A percentile compares a stretch with the other conserved stretches of the same genome.
phyloP scores from a whole-genome alignment of 2,113 vertebrate genomes.

The Prionailurus viverrinus region DNA sequence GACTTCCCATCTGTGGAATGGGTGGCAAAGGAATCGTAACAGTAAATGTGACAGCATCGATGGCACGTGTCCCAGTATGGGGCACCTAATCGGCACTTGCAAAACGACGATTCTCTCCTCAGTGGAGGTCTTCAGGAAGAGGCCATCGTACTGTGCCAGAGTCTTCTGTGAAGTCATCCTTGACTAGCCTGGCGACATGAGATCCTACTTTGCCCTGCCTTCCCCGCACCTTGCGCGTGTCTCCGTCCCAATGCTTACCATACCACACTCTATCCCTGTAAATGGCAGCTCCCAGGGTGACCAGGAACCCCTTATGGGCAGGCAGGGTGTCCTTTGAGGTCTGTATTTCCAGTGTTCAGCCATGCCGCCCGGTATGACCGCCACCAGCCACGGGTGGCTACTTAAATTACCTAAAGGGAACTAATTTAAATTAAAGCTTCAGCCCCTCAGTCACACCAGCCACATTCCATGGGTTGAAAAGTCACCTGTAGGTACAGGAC shows the following conservation, averaged over 20 bases:
- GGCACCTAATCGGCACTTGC: background rate
- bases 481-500: background rate
- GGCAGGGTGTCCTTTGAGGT: rapidly evolving
- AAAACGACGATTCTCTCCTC: background rate
- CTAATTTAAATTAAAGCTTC: background rate
- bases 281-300: background rate
- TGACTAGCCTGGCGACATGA: background rate
- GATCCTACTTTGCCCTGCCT: background rate
- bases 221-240: background rate
- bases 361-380: background rate
- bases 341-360: background rate
- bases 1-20: background rate
- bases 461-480: background rate
- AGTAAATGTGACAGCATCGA: background rate
- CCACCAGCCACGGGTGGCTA: background rate
- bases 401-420: background rate
- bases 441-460: background rate
- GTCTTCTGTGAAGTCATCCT: background rate
- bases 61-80: background rate
- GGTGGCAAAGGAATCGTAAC: background rate
- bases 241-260: background rate
- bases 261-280: rapidly evolving
- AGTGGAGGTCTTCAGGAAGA: background rate
- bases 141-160: rapidly evolving
- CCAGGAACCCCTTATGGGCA: background rate